phyloP scores from a whole-genome alignment of 1,140 invertebrate genomes.

The Drosophila tsacasi region DNA sequence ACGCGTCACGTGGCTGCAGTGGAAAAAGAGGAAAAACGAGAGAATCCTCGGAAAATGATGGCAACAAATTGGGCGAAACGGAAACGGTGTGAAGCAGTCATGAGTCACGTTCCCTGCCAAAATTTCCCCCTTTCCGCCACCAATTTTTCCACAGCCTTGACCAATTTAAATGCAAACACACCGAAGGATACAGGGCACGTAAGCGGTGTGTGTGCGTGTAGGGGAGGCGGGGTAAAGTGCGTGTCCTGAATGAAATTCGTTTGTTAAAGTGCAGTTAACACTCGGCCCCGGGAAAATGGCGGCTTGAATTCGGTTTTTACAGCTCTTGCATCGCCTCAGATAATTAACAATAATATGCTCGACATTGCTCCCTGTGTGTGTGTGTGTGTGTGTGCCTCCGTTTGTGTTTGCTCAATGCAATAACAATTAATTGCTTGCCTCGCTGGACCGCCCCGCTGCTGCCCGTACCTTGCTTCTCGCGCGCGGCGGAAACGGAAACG shows the following conservation, averaged over 20 bases:
- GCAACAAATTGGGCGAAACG: slow-evolving; percentile 59
- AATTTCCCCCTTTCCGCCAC: neutral
- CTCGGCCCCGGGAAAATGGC: slow-evolving; percentile 41
- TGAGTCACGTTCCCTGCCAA: slow-evolving; percentile 4
- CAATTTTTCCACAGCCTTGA: slow-evolving; percentile 55
- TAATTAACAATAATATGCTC: slow-evolving; percentile 76
- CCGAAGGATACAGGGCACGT: slow-evolving; percentile 41
- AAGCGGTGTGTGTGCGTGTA: slow-evolving; percentile 1
- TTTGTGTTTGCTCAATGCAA: slow-evolving; percentile 60
- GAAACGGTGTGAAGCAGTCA: slow-evolving; percentile 33
- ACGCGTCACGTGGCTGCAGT: slow-evolving; percentile 53
- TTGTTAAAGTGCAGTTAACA: slow-evolving; percentile 72
- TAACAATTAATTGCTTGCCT: slow-evolving; percentile 59
- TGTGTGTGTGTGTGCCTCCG: slow-evolving; percentile 11
- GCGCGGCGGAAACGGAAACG: slow-evolving; percentile 70
- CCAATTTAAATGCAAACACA: slow-evolving; percentile 66
- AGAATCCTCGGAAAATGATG: slow-evolving; percentile 51
- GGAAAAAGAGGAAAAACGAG: slow-evolving; percentile 10
- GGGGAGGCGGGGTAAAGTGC: slow-evolving; percentile 25
- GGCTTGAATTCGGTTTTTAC: slow-evolving; percentile 46
- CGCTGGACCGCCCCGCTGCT: neutral
- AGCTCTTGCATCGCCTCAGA: slow-evolving; percentile 56
- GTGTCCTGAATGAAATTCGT: slow-evolving; percentile 58
- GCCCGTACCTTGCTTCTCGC: slow-evolving; percentile 12
- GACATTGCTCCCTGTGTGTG: slow-evolving; percentile 1